These are phyloP conservation scores for Pseudocheirus occidentalis DNA, from an alignment of 2,797 vertebrate species.

Conservation along the genomic window DNA sequence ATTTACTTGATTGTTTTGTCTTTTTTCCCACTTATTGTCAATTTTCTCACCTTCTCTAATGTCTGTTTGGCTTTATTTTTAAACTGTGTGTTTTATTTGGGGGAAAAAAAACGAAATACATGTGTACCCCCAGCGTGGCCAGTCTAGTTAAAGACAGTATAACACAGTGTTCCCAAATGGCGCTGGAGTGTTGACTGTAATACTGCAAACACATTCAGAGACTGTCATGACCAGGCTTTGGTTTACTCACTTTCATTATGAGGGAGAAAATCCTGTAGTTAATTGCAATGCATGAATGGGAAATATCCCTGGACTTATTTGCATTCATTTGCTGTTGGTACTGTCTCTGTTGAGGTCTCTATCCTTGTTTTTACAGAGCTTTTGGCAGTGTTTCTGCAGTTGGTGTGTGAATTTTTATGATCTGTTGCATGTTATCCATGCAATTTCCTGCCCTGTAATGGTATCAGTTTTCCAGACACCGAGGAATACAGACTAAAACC, in stretches of 20 bases:
- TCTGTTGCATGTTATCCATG: conserved; percentile 88
- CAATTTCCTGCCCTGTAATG: conserved; percentile 91
- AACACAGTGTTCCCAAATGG: conserved; percentile 49
- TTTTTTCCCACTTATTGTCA: conserved; percentile 63
- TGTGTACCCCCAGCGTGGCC: conserved; percentile 3
- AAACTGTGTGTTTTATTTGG: background rate
- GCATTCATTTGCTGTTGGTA: conserved; percentile 84
- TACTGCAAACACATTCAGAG: conserved; percentile 69
- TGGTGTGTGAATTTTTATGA: conserved; percentile 86
- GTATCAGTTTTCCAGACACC: conserved; percentile 87
- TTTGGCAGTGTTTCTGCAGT: conserved; percentile 84
- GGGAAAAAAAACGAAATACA: background rate
- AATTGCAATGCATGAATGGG: conserved; percentile 81
- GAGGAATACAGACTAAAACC: conserved; percentile 87
- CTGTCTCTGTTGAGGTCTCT: conserved; percentile 85
- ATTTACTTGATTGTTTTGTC: conserved; percentile 34
- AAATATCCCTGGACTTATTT: conserved; percentile 84
- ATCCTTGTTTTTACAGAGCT: conserved; percentile 85
- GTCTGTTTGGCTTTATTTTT: conserved; percentile 27
- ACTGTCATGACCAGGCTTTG: conserved; percentile 64
- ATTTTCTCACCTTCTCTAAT: conserved; percentile 54
- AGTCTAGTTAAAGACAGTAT: conserved; percentile 39
- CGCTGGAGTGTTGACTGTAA: conserved; percentile 59
- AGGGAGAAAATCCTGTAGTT: conserved; percentile 76
- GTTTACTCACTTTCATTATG: conserved; percentile 74